These are phyloP conservation scores for Poecilus cupreus DNA, from an alignment of 2,888 invertebrate genomes.

Conservation along the genomic window DNA sequence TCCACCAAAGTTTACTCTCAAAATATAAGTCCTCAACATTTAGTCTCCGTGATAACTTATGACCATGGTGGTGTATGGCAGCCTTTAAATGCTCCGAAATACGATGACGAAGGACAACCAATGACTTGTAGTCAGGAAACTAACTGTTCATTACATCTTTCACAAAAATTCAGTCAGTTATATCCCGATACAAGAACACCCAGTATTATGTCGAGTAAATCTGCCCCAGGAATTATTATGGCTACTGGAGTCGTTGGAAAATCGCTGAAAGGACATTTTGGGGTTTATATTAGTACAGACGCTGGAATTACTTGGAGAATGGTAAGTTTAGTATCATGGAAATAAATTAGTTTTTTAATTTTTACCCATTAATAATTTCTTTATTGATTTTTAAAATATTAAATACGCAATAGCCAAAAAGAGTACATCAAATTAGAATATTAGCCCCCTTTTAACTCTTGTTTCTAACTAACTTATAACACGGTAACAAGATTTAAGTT, in stretches of 20 bases:
- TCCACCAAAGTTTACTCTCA: slow-evolving; percentile 74
- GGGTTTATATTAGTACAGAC: slow-evolving; percentile 87
- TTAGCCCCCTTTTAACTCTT: too few species aligned
- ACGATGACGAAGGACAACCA: slow-evolving; percentile 81
- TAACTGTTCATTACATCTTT: slow-evolving; percentile 89
- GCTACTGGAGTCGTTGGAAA: slow-evolving; percentile 89
- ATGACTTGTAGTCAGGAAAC: slow-evolving; percentile 77
- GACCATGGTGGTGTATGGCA: slow-evolving; percentile 92
- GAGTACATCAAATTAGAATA: too few species aligned
- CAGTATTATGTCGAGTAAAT: slow-evolving; percentile 89
- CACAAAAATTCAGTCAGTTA: slow-evolving; percentile 89
- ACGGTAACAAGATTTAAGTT: too few species aligned
- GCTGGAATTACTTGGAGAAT: slow-evolving; percentile 90
- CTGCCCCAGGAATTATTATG: slow-evolving; percentile 91
- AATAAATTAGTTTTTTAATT: slow-evolving; percentile 2
- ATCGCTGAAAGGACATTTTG: slow-evolving; percentile 86
- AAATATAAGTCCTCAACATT: slow-evolving; percentile 82
- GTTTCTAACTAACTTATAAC: too few species aligned
- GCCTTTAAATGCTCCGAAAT: slow-evolving; percentile 81
- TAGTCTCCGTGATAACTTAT: slow-evolving; percentile 87
- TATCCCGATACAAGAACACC: slow-evolving; percentile 87
- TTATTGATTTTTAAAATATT: too few species aligned
- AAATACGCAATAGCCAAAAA: too few species aligned
- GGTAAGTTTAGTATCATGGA: slow-evolving; percentile 73
- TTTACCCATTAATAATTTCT: too few species aligned